Evolutionary conservation across 2,113 vertebrate species (phyloP).

Genomic region (Sturnus vulgaris): DNA sequence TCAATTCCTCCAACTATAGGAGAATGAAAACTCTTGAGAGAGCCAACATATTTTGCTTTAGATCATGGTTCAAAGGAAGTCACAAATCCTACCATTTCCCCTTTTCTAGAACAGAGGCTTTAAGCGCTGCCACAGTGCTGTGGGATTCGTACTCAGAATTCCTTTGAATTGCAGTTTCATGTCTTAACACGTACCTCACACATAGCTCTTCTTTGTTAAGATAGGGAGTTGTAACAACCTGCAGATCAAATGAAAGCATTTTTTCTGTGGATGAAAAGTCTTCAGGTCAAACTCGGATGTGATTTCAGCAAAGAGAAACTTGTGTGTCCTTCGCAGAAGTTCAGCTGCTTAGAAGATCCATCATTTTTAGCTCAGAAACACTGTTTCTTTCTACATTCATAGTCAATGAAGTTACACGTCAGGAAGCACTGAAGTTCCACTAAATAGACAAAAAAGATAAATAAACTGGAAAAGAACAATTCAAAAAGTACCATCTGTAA

Average conservation of each 20-base stretch:
- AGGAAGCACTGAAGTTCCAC: not conserved
- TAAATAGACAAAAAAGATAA: not conserved
- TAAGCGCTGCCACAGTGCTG: not conserved
- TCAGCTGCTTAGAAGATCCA: not conserved
- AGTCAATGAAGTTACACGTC: not conserved
- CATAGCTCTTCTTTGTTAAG: not conserved
- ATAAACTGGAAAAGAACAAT: not conserved
- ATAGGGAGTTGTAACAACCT: not conserved
- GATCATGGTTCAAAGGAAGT: not conserved
- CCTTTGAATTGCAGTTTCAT: slow-evolving; percentile 7
- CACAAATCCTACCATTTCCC: not conserved
- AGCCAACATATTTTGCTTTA: not conserved
- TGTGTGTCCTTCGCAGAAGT: not conserved
- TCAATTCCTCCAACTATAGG: not conserved
- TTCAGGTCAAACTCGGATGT: not conserved
- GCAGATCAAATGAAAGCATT: not conserved
- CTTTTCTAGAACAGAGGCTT: not conserved
- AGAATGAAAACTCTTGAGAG: not conserved
- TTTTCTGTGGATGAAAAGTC: not conserved
- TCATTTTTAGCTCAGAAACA: not conserved
- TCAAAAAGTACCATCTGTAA: not conserved
- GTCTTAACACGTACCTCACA: not conserved
- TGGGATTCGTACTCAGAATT: not conserved
- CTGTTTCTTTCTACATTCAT: not conserved
- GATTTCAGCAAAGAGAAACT: not conserved